A percentile compares a stretch with the other conserved stretches of the same genome.
Evolutionary conservation across 2,113 vertebrate genomes (phyloP).

Genomic region (Triplophysa dalaica): DNA sequence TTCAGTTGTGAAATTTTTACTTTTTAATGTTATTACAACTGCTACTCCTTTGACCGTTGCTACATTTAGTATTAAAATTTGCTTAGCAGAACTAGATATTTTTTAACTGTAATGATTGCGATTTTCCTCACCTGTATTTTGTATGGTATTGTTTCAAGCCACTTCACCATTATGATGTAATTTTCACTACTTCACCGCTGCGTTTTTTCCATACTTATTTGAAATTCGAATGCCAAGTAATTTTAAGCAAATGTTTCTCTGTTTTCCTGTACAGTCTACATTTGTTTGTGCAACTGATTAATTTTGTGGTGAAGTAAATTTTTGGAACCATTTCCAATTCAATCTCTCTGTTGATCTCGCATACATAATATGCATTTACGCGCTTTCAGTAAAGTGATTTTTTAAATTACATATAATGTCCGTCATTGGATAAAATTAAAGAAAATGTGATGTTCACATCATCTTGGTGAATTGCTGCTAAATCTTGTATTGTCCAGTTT

Average conservation of each 20-base stretch:
- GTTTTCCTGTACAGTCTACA: slow-evolving; percentile 68
- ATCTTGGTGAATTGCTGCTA: slow-evolving; percentile 57
- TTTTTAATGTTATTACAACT: slow-evolving; percentile 77
- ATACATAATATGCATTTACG: slow-evolving; percentile 50
- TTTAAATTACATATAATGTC: slow-evolving; percentile 47
- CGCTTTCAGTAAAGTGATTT: slow-evolving; percentile 36
- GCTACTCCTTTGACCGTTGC: slow-evolving; percentile 78
- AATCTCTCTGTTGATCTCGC: slow-evolving; percentile 54
- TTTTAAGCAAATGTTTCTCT: slow-evolving; percentile 51
- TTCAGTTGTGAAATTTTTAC: slow-evolving; percentile 76
- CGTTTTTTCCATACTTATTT: neutral
- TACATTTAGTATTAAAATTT: slow-evolving; percentile 79
- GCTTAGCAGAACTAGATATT: slow-evolving; percentile 80
- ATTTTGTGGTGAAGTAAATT: slow-evolving; percentile 69
- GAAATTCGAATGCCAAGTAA: slow-evolving; percentile 11
- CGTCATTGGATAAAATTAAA: slow-evolving; percentile 47
- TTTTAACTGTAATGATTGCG: slow-evolving; percentile 74
- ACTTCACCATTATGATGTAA: slow-evolving; percentile 75
- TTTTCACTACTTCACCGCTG: slow-evolving; percentile 66
- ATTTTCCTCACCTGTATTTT: slow-evolving; percentile 78
- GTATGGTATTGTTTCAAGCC: slow-evolving; percentile 76
- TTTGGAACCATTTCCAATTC: slow-evolving; percentile 46
- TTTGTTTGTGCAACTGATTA: slow-evolving; percentile 61
- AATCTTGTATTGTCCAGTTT: slow-evolving; percentile 52
- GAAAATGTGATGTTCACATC: slow-evolving; percentile 55